These are phyloP conservation scores for Ornithorhynchus anatinus DNA, from an alignment of 2,113 vertebrate genomes.

Conservation along the genomic window DNA sequence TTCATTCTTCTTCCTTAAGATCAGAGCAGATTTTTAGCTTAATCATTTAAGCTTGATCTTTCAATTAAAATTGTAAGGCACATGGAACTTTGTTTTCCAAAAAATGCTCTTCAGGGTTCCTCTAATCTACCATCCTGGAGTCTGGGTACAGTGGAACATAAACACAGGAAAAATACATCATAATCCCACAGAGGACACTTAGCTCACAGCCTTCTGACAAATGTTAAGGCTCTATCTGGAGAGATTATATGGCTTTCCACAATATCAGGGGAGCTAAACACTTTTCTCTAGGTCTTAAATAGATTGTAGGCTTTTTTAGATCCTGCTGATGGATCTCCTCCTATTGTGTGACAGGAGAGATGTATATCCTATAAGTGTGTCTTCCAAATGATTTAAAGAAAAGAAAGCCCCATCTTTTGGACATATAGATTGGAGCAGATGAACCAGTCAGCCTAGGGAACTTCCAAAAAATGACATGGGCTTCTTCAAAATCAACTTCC, in stretches of 20 bases:
- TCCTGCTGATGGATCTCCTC: background rate
- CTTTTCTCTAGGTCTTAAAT: background rate
- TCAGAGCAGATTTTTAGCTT: too few species aligned
- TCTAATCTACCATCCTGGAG: too few species aligned
- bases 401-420: background rate
- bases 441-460: background rate
- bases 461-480: too few species aligned
- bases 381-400: fast-evolving
- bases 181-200: background rate
- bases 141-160: too few species aligned
- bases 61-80: too few species aligned
- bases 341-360: background rate
- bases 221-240: background rate
- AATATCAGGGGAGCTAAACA: background rate
- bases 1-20: too few species aligned
- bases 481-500: background rate
- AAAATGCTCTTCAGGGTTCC: too few species aligned
- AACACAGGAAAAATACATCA: too few species aligned
- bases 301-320: background rate
- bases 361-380: background rate
- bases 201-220: background rate
- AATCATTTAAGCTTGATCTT: too few species aligned
- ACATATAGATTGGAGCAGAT: fast-evolving
- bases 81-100: too few species aligned
- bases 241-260: background rate